Conservation (phyloP, 2,888 invertebrate species). For the Xiphydria camelus region DNA sequence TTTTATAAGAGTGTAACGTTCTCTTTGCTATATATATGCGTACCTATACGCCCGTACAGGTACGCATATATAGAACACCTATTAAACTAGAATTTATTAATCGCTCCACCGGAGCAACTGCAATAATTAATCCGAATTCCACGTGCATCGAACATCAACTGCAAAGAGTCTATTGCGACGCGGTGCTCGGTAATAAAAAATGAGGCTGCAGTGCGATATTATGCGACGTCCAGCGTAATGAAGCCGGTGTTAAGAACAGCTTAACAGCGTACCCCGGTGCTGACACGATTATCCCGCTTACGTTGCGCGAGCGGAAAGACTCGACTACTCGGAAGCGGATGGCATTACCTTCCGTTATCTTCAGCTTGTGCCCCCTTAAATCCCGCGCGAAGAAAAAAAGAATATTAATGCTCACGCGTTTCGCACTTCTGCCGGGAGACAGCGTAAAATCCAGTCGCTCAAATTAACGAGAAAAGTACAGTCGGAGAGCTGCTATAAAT, state of each 20-base stretch:
- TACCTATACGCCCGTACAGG: no score
- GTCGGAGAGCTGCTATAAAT: no score
- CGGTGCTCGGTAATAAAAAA: background rate
- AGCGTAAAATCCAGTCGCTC: no score
- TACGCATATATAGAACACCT: no score
- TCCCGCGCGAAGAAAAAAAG: background rate
- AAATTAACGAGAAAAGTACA: no score
- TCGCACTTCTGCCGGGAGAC: no score
- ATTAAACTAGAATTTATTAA: no score
- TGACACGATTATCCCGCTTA: background rate
- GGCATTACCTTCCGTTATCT: background rate
- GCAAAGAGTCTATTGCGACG: background rate
- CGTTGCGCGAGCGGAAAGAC: background rate
- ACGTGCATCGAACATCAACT: background rate
- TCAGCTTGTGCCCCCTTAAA: background rate
- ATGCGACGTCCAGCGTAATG: background rate
- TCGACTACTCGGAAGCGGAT: background rate
- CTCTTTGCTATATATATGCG: no score
- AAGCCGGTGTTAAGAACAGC: background rate
- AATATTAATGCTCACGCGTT: constrained; percentile 1
- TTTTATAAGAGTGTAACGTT: no score
- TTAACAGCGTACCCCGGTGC: background rate
- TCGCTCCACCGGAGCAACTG: no score
- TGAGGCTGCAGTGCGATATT: background rate
- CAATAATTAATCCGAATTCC: constrained; percentile 1